Evolutionary conservation across 2,113 vertebrate species (phyloP), one percentile per base, ranked within the genome.

Genomic region (Sebastes schlegelii): DNA sequence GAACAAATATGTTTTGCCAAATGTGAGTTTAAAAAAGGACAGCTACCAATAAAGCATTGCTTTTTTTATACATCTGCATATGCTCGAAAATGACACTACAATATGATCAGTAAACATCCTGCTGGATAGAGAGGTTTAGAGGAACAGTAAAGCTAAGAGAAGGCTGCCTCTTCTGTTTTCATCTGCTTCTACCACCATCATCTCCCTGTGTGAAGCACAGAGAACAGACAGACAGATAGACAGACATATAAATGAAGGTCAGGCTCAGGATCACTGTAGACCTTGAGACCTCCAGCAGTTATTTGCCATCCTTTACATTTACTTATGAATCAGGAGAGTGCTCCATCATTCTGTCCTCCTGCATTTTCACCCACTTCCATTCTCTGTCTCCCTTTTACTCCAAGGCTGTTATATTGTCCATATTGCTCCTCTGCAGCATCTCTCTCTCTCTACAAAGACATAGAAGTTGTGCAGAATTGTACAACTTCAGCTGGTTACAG

Each of bases 401-500:
- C 0, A 10, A 52, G 51, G 54, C 65, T 82, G 77, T 85, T 77
- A 61, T 52, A n/a, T 19, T 43, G 11, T 73, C 52, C 16, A 0
- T 1, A 6, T 10, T 40, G 45, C 60, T 51, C 23, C 71, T 54
- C 9, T 42, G 16, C 26, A 40, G 45, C 21, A 10, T 40, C 10
- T 54, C 48, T 45, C 74, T 26, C 62, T 64, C 8, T 17, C 12
- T 11, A 0, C 8, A 52, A 7, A 55, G 34, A 42, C 34, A 55
- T 13, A n/a, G 6, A 52, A 40, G 66, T 52, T 52, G 23, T 52
- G 52, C 64, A 60, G 69, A 69, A 65, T 80, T 81, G 66, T 77
- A 74, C 71, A 77, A 77, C 85, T 80, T 88, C 64, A 77, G 67
- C 49, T 62, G 74, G 71, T 84, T 91, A 70, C 83, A 83, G 67